Conservation (phyloP, 2,113 vertebrate genomes). For the Macrotus californicus region DNA sequence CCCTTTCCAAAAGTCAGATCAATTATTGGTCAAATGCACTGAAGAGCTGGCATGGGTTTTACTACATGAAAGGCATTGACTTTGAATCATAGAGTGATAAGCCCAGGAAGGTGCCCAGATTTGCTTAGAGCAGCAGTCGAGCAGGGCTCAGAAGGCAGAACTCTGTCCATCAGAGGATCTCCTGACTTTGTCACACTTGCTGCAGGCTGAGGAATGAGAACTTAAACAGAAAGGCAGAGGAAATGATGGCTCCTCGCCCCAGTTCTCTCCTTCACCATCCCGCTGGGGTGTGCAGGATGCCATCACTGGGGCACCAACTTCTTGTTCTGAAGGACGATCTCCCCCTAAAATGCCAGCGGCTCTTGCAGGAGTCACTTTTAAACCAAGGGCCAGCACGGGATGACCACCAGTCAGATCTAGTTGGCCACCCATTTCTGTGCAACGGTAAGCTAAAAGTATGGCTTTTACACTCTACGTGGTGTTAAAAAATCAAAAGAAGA, state of each 20-base stretch:
- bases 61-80: constrained; percentile 4
- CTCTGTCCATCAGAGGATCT: neutral
- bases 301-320: neutral
- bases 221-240: neutral
- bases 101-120: neutral
- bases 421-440: neutral
- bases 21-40: constrained; percentile 7
- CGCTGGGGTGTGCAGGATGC: neutral
- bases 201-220: neutral
- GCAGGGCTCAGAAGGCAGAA: neutral
- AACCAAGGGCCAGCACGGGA: neutral
- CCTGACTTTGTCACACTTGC: accelerated
- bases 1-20: constrained; percentile 25
- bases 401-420: neutral
- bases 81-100: constrained; percentile 29
- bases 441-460: neutral
- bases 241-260: neutral
- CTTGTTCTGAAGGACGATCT: neutral
- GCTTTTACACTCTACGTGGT: neutral
- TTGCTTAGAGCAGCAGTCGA: neutral
- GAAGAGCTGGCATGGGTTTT: constrained; percentile 34
- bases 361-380: neutral
- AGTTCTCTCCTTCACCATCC: neutral
- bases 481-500: neutral
- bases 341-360: neutral